Evolutionary conservation across 2,797 vertebrate species (phyloP).

Genomic region (Anguilla obscura): DNA sequence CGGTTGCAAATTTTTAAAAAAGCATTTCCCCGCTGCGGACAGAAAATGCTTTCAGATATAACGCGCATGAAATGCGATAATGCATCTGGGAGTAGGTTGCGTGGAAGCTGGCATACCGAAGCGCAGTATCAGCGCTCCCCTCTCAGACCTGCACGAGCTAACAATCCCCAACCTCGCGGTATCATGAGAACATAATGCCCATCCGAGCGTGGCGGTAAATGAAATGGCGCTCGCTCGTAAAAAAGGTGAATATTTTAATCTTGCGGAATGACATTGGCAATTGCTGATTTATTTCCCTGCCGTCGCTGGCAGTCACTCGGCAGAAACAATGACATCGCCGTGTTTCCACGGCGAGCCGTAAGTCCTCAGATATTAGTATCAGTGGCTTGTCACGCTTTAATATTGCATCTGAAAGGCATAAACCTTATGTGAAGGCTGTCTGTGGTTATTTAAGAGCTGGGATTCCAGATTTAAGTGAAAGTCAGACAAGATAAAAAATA

Average conservation of each 20-base stretch:
- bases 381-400: constrained; percentile 24
- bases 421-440: constrained; percentile 18
- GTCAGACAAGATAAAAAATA: background rate
- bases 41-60: constrained; percentile 36
- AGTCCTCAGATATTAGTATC: constrained; percentile 26
- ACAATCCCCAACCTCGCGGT: constrained; percentile 1
- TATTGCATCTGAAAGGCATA: constrained; percentile 26
- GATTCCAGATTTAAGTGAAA: constrained; percentile 9
- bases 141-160: constrained; percentile 19
- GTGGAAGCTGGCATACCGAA: background rate
- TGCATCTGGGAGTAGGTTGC: constrained; percentile 23
- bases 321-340: constrained; percentile 39
- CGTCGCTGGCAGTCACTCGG: constrained; percentile 28
- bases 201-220: constrained; percentile 38
- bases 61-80: constrained; percentile 37
- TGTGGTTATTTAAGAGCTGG: background rate
- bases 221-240: constrained; percentile 41
- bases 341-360: constrained; percentile 14
- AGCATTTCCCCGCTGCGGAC: constrained; percentile 3
- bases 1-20: constrained; percentile 8
- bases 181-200: constrained; percentile 37
- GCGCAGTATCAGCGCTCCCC: constrained; percentile 19
- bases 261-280: constrained; percentile 37
- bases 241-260: constrained; percentile 45
- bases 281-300: constrained; percentile 38